phyloP scores from a whole-genome alignment of 1,140 invertebrate species.

The Tyrophagus putrescentiae region DNA sequence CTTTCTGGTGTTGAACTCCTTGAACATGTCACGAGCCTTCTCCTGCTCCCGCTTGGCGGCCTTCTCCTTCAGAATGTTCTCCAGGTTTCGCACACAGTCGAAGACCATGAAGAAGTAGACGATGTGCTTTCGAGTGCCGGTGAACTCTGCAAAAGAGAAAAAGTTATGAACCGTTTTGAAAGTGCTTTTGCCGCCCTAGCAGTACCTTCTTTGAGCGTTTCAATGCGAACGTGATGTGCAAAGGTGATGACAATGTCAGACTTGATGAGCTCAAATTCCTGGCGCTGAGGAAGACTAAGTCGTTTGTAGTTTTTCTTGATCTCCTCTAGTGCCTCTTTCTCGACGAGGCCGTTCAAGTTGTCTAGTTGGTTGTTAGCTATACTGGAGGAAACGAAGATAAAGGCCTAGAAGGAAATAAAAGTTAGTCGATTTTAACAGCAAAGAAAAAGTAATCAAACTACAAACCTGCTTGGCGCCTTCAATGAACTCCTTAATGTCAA shows the following conservation, averaged over 20 bases:
- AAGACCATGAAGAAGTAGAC: conserved; percentile 9
- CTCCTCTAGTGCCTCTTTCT: background rate
- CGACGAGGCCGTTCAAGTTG: background rate
- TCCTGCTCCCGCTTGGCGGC: background rate
- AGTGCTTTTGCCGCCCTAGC: too few relatives aligned
- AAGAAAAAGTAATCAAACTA: too few relatives aligned
- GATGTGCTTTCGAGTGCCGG: conserved; percentile 1
- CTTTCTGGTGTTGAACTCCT: background rate
- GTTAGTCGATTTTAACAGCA: background rate
- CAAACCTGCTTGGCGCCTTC: conserved; percentile 11
- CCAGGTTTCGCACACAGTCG: conserved; percentile 12
- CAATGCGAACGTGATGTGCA: background rate
- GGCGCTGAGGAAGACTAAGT: background rate
- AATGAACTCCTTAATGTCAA: background rate
- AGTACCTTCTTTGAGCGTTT: conserved; percentile 6
- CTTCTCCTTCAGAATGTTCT: conserved; percentile 4
- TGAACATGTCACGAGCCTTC: background rate
- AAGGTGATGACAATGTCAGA: background rate
- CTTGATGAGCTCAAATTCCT: background rate
- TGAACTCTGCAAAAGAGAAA: conserved; percentile 1
- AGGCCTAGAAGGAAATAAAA: conserved; percentile 10
- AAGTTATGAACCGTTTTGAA: background rate
- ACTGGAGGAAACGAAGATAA: background rate
- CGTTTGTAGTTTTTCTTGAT: background rate
- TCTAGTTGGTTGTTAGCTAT: conserved; percentile 3